Conservation (phyloP, 2,888 invertebrate genomes). For the Latheticus oryzae region DNA sequence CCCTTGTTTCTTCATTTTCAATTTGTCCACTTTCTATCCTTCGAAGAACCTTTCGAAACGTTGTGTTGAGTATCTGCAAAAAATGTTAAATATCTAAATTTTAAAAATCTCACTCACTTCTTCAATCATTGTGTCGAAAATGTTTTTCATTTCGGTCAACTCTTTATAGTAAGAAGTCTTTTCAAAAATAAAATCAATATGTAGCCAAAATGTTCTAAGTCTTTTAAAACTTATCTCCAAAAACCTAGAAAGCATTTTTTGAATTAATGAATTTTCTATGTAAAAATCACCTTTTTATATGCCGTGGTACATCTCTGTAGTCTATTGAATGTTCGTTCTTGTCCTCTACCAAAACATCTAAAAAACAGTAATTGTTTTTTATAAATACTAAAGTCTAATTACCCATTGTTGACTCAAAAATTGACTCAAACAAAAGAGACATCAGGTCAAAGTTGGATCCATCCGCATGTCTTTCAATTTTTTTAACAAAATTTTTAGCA, state of each 20-base stretch:
- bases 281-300: conserved; percentile 7
- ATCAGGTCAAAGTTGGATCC: conserved; percentile 44
- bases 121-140: conserved; percentile 7
- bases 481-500: conserved; percentile 42
- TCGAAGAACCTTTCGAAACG: not conserved
- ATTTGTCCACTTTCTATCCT: not conserved
- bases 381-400: conserved; percentile 9
- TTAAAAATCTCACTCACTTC: conserved; percentile 3
- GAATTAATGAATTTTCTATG: too few relatives aligned
- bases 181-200: conserved; percentile 38
- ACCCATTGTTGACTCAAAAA: conserved; percentile 50
- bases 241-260: conserved; percentile 46
- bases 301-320: conserved; percentile 9
- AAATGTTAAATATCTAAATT: not conserved
- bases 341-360: conserved; percentile 48
- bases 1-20: not conserved
- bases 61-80: conserved; percentile 9
- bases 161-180: not conserved
- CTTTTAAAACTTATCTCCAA: conserved; percentile 45
- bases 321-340: conserved; percentile 25
- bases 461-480: conserved; percentile 24
- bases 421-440: conserved; percentile 41
- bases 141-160: conserved; percentile 1
- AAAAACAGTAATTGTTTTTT: conserved; percentile 17
- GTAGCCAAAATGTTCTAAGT: conserved; percentile 44